phyloP scores from a whole-genome alignment of 2,113 vertebrate species.

The Phodopus roborovskii region DNA sequence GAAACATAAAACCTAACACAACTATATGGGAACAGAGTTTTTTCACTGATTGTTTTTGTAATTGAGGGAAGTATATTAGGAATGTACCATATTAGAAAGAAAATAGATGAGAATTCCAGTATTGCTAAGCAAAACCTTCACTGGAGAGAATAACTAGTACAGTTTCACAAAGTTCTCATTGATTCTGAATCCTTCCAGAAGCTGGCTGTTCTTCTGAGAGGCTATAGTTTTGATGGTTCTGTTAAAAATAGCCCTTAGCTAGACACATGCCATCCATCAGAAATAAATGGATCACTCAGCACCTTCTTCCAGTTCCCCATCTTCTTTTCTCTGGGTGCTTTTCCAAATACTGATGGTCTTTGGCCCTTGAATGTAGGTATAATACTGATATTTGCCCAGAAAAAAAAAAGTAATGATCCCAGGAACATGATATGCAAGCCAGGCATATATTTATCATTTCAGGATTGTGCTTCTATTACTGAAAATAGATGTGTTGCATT shows the following conservation, averaged over 20 bases:
- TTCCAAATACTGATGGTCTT: conserved; percentile 51
- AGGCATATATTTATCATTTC: conserved; percentile 56
- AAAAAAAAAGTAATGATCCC: conserved; percentile 50
- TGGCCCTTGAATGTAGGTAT: conserved; percentile 47
- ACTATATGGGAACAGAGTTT: background rate
- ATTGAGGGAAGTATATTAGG: background rate
- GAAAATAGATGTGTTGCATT: conserved; percentile 45
- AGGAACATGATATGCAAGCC: conserved; percentile 42
- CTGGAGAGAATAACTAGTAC: conserved; percentile 9
- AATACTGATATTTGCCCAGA: conserved; percentile 48
- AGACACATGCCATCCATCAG: conserved; percentile 76
- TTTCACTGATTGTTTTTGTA: background rate
- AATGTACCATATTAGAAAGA: conserved; percentile 2
- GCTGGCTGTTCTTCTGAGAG: conserved; percentile 45
- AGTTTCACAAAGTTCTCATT: background rate
- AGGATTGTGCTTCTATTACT: conserved; percentile 43
- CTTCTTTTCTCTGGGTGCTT: conserved; percentile 57
- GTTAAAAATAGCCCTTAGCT: conserved; percentile 76
- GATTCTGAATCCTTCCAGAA: conserved; percentile 4
- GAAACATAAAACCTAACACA: background rate
- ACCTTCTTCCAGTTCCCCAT: conserved; percentile 58
- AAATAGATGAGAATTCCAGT: background rate
- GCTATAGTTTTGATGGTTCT: conserved; percentile 42
- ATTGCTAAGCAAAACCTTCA: conserved; percentile 33
- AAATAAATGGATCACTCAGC: conserved; percentile 72